Evolutionary conservation across 2,888 invertebrate genomes (phyloP).

Genomic region (Synergus gifuensis): DNA sequence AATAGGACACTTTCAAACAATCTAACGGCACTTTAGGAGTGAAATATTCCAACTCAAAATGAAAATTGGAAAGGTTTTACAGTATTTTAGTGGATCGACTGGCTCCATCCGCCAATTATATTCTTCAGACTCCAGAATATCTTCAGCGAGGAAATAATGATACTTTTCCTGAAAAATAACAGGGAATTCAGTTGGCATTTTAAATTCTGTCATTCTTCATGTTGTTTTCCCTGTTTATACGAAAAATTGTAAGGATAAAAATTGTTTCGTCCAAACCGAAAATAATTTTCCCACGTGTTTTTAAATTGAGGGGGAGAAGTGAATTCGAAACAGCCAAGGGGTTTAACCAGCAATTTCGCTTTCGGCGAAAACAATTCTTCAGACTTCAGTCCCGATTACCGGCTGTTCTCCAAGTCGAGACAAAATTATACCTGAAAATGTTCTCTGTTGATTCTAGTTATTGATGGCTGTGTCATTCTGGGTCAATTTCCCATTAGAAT

Average conservation of each 20-base stretch:
- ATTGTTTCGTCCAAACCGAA: not conserved
- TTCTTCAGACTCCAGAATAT: not conserved
- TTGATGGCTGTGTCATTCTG: slow-evolving; percentile 8
- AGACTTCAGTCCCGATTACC: not conserved
- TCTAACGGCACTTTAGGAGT: not conserved
- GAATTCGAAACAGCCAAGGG: not conserved
- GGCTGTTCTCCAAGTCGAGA: not conserved
- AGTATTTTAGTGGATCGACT: not conserved
- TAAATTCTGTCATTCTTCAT: too few species aligned
- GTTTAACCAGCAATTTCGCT: slow-evolving; percentile 14
- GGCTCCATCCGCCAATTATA: not conserved
- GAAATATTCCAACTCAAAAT: not conserved
- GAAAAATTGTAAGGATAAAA: too few species aligned
- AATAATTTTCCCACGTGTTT: not conserved
- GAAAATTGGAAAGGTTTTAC: not conserved
- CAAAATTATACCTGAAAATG: slow-evolving; percentile 28
- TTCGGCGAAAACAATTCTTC: not conserved
- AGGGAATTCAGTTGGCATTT: too few species aligned
- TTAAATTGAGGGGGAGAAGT: not conserved
- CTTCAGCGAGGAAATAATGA: not conserved
- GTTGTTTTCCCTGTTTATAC: too few species aligned
- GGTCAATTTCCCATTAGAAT: slow-evolving; percentile 14
- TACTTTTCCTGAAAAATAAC: not conserved
- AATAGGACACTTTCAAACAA: not conserved
- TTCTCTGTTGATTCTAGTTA: not conserved